A percentile compares a stretch with the other conserved stretches of the same genome.
These are phyloP conservation scores for Rhinella marina DNA, from an alignment of 2,797 vertebrate genomes.

Conservation along the genomic window DNA sequence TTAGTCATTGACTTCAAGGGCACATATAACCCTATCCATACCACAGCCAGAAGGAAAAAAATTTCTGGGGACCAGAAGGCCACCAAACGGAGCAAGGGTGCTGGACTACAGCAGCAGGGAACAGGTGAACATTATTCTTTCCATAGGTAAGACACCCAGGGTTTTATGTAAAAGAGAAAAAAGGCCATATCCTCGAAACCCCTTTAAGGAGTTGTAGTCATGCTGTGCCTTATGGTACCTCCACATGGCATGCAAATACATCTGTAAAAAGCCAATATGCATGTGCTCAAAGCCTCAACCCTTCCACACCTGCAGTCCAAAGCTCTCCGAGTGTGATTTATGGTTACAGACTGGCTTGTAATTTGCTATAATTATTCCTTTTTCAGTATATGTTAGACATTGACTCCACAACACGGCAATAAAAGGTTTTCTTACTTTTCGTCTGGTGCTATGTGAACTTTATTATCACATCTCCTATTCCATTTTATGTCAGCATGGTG, in stretches of 20 bases:
- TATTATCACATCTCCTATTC: slow-evolving; percentile 23
- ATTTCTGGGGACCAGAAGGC: too few species aligned
- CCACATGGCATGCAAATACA: not conserved
- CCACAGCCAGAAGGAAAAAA: too few species aligned
- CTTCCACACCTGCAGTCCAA: not conserved
- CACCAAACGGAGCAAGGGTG: too few species aligned
- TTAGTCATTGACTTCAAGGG: too few species aligned
- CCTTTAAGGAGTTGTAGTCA: too few species aligned
- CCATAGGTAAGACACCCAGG: too few species aligned
- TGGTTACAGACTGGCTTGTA: not conserved
- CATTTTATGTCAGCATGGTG: slow-evolving; percentile 15
- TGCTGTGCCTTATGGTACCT: not conserved
- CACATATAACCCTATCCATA: too few species aligned
- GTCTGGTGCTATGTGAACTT: slow-evolving; percentile 13
- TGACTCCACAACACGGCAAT: not conserved
- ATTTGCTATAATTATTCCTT: not conserved
- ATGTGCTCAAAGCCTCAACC: not conserved
- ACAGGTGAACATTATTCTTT: too few species aligned
- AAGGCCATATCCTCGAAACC: too few species aligned
- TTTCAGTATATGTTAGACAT: not conserved
- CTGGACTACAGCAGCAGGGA: too few species aligned
- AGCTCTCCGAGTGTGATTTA: too few species aligned
- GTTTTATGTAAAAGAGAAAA: too few species aligned
- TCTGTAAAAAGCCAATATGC: not conserved
- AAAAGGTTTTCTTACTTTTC: not conserved